A percentile compares a stretch with the other conserved stretches of the same genome.
phyloP scores from a whole-genome alignment of 2,888 invertebrate species.

The Argyresthia goedartella region DNA sequence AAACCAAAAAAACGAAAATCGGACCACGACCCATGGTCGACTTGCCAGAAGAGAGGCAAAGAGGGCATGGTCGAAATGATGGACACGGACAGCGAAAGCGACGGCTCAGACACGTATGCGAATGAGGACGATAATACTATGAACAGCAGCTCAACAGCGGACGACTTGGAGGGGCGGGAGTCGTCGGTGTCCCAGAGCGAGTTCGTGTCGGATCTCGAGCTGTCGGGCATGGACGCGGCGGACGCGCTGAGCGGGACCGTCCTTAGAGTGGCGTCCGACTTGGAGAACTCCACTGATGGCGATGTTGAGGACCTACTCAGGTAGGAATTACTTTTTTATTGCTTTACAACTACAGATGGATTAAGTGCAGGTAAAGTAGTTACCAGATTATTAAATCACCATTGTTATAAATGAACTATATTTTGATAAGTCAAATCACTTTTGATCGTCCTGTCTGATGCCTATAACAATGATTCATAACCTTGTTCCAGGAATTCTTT shows the following conservation, averaged over 20 bases:
- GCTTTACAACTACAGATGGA: not conserved
- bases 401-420: too few relatives aligned
- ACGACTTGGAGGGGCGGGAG: conserved; percentile 47
- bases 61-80: conserved; percentile 69
- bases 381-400: not conserved
- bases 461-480: not conserved
- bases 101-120: conserved; percentile 50
- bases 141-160: conserved; percentile 57
- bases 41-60: conserved; percentile 73
- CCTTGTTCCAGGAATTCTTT: conserved; percentile 58
- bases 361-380: too few relatives aligned
- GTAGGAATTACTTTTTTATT: conserved; percentile 19
- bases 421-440: too few relatives aligned
- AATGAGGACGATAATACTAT: conserved; percentile 60
- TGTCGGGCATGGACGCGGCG: conserved; percentile 73
- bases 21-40: conserved; percentile 70
- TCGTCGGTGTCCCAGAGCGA: conserved; percentile 66
- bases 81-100: conserved; percentile 73
- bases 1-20: conserved; percentile 74
- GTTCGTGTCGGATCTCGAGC: conserved; percentile 73
- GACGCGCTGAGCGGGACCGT: conserved; percentile 66
- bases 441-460: too few relatives aligned
- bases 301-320: conserved; percentile 75
- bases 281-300: conserved; percentile 72
- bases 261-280: conserved; percentile 61